Evolutionary conservation across 2,888 invertebrate species (phyloP), one percentile per base, ranked within the genome.

Genomic region (Melinaea marsaeus): DNA sequence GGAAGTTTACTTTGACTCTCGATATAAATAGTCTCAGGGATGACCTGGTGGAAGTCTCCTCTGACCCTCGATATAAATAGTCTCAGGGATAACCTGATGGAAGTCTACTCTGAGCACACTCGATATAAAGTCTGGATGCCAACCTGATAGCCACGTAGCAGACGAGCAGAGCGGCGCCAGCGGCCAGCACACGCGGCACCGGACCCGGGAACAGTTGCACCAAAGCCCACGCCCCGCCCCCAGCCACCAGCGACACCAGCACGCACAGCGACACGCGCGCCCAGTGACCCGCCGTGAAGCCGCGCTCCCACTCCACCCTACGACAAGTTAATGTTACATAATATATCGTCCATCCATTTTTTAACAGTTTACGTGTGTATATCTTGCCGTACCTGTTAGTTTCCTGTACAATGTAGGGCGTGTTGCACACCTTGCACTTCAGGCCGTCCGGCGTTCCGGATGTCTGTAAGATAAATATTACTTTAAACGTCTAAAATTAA

Each of bases 61-160:
- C 22, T 22, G 22, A 22, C 22, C 22, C 22, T 13, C 11, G 11
- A 46, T 9, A 46, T 46, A 46, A 46, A 3, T 22, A 22, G 22
- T 22, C 22, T 22, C 22, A 22, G 22, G 22, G 22, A 22, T 22
- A 1, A 22, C 22, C 22, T 22, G 22, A 1, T 22, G 22, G 22
- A 22, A 22, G 1, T 22, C 22, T 22, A 0, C 22, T 22, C 22
- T 22, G 22, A 22, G 1, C 22, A n/a, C n/a, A n/a, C 22, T 13
- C 11, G 11, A 46, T 9, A 46, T 46, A 46, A 46, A 3, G 9
- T n/a, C 13, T 51, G 5, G 9, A 13, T 4, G 57, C 62, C 46
- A 58, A 96, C 95, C 94, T 94, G 79, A 97, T 92, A 73, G 96
- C 96, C 64, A 97, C 93, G 78, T 97, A 97, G 77, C 95, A 95